phyloP scores from a whole-genome alignment of 2,797 vertebrate genomes.

The Cygnus olor region DNA sequence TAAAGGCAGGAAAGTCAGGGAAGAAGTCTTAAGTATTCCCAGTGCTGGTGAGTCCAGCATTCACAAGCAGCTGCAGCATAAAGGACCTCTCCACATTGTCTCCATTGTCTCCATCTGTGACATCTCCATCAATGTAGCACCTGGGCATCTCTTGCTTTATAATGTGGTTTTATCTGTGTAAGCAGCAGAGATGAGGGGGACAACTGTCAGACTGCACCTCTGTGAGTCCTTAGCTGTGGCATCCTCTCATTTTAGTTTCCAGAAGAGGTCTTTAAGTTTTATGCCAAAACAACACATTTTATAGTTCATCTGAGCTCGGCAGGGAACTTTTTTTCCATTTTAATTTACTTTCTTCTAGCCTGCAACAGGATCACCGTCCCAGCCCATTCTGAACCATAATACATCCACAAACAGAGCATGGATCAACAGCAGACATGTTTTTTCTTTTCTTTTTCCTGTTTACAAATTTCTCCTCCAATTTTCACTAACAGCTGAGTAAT shows the following conservation, averaged over 20 bases:
- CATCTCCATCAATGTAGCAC: not conserved
- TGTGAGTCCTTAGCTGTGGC: not conserved
- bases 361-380: not conserved
- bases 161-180: not conserved
- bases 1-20: not conserved
- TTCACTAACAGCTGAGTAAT: not conserved
- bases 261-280: not conserved
- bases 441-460: not conserved
- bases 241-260: not conserved
- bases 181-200: not conserved
- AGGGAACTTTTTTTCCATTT: slow-evolving; percentile 5
- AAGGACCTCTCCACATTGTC: not conserved
- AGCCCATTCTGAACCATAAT: not conserved
- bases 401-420: not conserved
- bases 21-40: not conserved
- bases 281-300: not conserved
- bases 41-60: not conserved
- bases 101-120: no score
- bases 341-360: not conserved
- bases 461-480: not conserved
- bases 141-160: not conserved
- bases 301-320: slow-evolving; percentile 13
- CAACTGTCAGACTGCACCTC: not conserved
- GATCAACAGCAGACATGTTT: not conserved
- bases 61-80: not conserved